Percentiles rank a stretch among this genome's conserved stretches.
Conservation (phyloP, 2,113 vertebrate genomes). For the Pedetes capensis region DNA sequence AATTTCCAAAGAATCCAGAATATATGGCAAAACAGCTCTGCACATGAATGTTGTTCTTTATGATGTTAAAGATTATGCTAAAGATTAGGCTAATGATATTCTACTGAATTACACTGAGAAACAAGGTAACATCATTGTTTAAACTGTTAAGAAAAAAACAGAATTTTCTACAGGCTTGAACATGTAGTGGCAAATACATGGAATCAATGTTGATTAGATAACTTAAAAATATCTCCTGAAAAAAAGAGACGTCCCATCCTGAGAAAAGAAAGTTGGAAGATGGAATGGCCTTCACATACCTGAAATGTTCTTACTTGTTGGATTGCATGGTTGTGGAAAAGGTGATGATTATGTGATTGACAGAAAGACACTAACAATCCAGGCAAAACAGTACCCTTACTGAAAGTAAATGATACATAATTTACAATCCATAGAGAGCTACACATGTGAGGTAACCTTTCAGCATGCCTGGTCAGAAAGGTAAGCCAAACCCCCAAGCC, state of each 20-base stretch:
- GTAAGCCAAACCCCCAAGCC: not conserved
- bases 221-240: slow-evolving; percentile 24
- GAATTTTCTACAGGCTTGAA: not conserved
- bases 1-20: not conserved
- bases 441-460: not conserved
- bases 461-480: not conserved
- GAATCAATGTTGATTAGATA: not conserved
- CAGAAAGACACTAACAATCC: not conserved
- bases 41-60: not conserved
- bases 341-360: slow-evolving; percentile 19
- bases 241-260: not conserved
- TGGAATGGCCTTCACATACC: not conserved
- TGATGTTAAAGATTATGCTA: not conserved
- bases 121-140: not conserved
- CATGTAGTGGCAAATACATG: not conserved
- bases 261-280: not conserved
- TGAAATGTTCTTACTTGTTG: not conserved
- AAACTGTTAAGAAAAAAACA: not conserved
- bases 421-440: not conserved
- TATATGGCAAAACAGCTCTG: not conserved
- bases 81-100: too few species aligned
- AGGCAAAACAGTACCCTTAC: not conserved
- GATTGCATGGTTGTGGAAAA: slow-evolving; percentile 5
- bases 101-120: not conserved
- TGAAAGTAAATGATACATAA: not conserved